Evolutionary conservation across 2,797 vertebrate species (phyloP), one percentile per base, ranked within the genome.

Genomic region (Lateolabrax maculatus): DNA sequence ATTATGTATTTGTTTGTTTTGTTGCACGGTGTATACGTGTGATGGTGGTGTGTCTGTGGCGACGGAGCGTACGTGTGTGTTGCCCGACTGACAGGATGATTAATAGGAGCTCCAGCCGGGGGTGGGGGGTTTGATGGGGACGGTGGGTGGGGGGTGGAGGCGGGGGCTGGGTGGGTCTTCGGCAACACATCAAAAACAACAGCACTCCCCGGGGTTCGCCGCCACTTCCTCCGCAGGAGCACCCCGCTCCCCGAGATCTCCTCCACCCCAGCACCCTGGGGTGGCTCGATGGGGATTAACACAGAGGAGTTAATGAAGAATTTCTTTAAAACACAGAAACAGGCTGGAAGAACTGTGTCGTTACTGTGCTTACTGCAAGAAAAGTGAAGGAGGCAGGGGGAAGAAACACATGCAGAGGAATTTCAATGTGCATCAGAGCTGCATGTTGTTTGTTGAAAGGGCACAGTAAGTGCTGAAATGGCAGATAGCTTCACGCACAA

Each of bases 41-140:
- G 55, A 29, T 49, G 61, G 60, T 60, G 58, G 36, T 73, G 77
- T 51, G 72, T 89, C 69, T 73, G 75, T 19, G 8, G 77, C 56
- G 48, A 84, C 69, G 75, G 83, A 87, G 87, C 71, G 55, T 81
- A 43, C 69, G 73, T 70, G 81, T 77, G 64, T 81, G 83, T 81
- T 83, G 77, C 91, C 34, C 71, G 80, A 89, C 75, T 92, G 92
- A 93, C 93, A 93, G 90, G 83, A 94, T 94, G 92, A 94, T 93
- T 93, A 93, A 93, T 93, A 90, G 87, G 84, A 86, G 87, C 80
- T 90, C 77, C 31, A 84, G 77, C 79, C 41, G 48, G 36, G 71
- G 67, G 75, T 16, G 81, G 46, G 46, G 46, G 52, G 44, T 15
- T 9, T 69, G 67, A 51, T n/a, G 68, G 51, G 4, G 49, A 53